phyloP scores from a whole-genome alignment of 1,140 invertebrate species.

The Drosophila pseudoobscura region DNA sequence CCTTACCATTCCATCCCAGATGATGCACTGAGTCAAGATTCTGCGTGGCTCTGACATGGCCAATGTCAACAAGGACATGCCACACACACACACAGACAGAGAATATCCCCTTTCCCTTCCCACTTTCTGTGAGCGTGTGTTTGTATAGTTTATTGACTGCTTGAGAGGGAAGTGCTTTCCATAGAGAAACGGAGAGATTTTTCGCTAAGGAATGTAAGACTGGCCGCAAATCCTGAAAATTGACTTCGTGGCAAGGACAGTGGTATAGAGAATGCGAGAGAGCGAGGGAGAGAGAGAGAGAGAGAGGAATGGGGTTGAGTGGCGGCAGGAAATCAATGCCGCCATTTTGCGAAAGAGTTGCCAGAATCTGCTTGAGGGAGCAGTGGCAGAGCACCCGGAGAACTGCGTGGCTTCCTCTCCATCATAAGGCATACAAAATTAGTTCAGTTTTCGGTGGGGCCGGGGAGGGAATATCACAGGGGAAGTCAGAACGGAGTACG shows the following conservation, averaged over 20 bases:
- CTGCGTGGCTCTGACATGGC: constrained; percentile 20
- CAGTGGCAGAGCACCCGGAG: background rate
- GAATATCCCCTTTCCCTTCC: constrained; percentile 5
- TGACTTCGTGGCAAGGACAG: constrained; percentile 65
- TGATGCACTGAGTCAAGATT: background rate
- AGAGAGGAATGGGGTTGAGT: constrained; percentile 1
- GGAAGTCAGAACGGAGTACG: background rate
- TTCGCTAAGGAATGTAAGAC: constrained; percentile 77
- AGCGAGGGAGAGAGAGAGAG: background rate
- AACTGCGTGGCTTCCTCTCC: constrained; percentile 37
- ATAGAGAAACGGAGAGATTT: constrained; percentile 67
- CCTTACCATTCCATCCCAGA: background rate
- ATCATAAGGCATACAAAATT: constrained; percentile 80
- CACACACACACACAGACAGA: constrained; percentile 31
- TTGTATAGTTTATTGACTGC: constrained; percentile 82
- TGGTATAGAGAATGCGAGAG: too few species aligned
- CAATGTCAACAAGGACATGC: constrained; percentile 80
- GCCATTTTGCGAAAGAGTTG: constrained; percentile 79
- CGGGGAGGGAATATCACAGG: background rate
- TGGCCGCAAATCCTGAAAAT: constrained; percentile 81
- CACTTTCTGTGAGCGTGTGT: constrained; percentile 41
- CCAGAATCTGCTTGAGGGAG: constrained; percentile 33
- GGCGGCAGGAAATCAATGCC: constrained; percentile 72
- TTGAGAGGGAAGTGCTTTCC: constrained; percentile 79
- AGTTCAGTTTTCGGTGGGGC: constrained; percentile 52